phyloP scores from a whole-genome alignment of 2,797 vertebrate genomes.

The Setipinna tenuifilis region DNA sequence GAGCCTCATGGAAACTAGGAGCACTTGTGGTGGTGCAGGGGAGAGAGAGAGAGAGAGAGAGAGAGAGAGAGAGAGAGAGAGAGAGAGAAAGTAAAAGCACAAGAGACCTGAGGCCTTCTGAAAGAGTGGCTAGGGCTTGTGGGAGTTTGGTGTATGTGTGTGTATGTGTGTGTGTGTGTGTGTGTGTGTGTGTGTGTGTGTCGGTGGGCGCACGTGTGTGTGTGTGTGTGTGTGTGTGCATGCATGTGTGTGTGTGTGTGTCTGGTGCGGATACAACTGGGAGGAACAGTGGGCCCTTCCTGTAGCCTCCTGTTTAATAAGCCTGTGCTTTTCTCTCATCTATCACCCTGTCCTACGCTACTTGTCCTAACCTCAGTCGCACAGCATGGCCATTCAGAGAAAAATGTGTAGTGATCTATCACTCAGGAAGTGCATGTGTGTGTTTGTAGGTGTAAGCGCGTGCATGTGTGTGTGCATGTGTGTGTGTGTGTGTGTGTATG shows the following conservation, averaged over 20 bases:
- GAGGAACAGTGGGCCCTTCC: conserved; percentile 15
- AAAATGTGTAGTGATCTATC: conserved; percentile 24
- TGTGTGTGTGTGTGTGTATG: not conserved
- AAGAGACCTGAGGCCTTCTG: not conserved
- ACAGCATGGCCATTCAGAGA: conserved; percentile 16
- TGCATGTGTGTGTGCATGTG: conserved; percentile 27
- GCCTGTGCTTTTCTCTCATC: conserved; percentile 15
- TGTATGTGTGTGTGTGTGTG: too few species aligned
- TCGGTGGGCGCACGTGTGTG: too few species aligned
- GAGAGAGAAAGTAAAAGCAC: not conserved
- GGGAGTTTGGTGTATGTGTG: not conserved
- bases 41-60: not conserved
- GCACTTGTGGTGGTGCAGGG: not conserved
- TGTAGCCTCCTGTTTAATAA: conserved; percentile 27
- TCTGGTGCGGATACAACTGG: too few species aligned
- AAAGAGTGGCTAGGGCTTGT: not conserved
- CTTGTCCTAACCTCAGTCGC: conserved; percentile 11
- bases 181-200: too few species aligned
- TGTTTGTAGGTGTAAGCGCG: conserved; percentile 61
- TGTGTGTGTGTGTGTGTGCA: too few species aligned
- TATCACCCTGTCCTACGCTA: conserved; percentile 19
- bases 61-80: not conserved
- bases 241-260: too few species aligned
- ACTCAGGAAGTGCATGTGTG: conserved; percentile 14
- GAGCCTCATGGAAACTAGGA: conserved; percentile 22